A percentile compares a stretch with the other conserved stretches of the same genome.
Evolutionary conservation across 1,140 invertebrate genomes (phyloP).

Genomic region (Drosophila malerkotliana): DNA sequence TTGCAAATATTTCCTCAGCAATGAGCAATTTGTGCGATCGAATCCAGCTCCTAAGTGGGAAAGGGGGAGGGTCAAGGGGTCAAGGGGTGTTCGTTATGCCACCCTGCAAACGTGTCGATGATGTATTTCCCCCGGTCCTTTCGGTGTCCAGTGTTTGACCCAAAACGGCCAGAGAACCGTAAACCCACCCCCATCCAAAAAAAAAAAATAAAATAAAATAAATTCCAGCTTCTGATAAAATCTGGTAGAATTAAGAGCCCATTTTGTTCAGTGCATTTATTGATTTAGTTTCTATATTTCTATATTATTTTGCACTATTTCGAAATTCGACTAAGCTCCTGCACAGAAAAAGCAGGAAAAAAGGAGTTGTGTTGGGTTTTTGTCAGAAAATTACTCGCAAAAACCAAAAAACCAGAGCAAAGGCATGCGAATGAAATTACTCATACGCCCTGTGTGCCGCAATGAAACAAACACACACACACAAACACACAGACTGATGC

Average conservation of each 20-base stretch:
- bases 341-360: conserved; percentile 12
- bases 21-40: conserved; percentile 83
- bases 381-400: conserved; percentile 63
- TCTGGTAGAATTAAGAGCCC: not conserved
- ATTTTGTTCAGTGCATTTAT: conserved; percentile 60
- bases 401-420: conserved; percentile 56
- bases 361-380: conserved; percentile 27
- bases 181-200: not conserved
- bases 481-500: conserved; percentile 6
- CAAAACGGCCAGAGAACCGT: conserved; percentile 5
- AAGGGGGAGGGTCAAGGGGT: conserved; percentile 2
- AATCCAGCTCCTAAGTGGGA: conserved; percentile 48
- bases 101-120: conserved; percentile 71
- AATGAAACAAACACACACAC: conserved; percentile 29
- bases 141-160: conserved; percentile 51
- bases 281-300: conserved; percentile 63
- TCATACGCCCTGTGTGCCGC: conserved; percentile 55
- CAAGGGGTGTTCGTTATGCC: conserved; percentile 52
- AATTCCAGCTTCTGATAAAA: not conserved
- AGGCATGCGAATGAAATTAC: conserved; percentile 54
- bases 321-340: conserved; percentile 13
- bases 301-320: conserved; percentile 69
- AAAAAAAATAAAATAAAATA: conserved; percentile 6
- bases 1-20: conserved; percentile 83
- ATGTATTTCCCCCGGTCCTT: conserved; percentile 59